Percentiles rank a stretch among this genome's conserved stretches.
phyloP scores from a whole-genome alignment of 53 echinoderm and acorn worm genomes.

The Patiria pectinifera region DNA sequence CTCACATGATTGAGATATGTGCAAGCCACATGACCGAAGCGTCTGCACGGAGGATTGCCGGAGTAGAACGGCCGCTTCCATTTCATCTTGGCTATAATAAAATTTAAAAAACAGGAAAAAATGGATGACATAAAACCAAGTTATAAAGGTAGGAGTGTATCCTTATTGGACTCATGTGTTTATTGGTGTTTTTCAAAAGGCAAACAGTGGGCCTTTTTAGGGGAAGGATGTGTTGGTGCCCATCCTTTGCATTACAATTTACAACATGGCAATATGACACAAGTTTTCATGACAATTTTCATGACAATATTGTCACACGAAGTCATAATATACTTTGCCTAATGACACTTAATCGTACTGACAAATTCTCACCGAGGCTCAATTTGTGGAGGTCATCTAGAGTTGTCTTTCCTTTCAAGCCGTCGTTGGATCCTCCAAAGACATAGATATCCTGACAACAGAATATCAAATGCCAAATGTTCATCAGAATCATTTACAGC shows the following conservation, averaged over 20 bases:
- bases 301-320: too few relatives aligned
- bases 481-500: too few relatives aligned
- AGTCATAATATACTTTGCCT: too few relatives aligned
- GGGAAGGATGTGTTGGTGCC: too few relatives aligned
- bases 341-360: too few relatives aligned
- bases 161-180: too few relatives aligned
- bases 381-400: constrained; percentile 74
- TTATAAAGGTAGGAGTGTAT: neutral
- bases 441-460: constrained; percentile 72
- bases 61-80: constrained; percentile 80
- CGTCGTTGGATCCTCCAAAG: constrained; percentile 77
- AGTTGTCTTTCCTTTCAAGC: constrained; percentile 58
- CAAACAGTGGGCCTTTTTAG: too few relatives aligned
- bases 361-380: constrained; percentile 65
- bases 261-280: too few relatives aligned
- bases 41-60: constrained; percentile 64
- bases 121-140: too few relatives aligned
- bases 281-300: too few relatives aligned
- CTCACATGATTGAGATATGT: constrained; percentile 68
- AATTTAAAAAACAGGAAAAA: neutral
- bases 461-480: neutral
- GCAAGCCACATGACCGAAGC: constrained; percentile 74
- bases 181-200: too few relatives aligned
- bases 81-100: constrained; percentile 65
- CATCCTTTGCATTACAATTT: too few relatives aligned